Conservation (phyloP, 2,113 vertebrate genomes). For the Xenus cinereus region DNA sequence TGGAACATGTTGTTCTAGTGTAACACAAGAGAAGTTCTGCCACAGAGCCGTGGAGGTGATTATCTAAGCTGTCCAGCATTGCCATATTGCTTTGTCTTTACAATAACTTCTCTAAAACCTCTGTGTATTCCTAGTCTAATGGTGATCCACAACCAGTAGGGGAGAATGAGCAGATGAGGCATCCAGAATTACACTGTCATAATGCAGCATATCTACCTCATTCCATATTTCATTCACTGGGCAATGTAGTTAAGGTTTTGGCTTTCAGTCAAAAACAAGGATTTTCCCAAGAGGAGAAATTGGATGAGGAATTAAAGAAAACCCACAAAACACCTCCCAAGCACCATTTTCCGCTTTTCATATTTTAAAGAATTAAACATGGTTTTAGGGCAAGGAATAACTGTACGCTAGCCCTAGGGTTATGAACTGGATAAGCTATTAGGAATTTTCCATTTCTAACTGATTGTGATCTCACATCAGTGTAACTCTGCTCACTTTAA, state of each 20-base stretch:
- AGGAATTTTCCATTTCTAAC: slow-evolving; percentile 63
- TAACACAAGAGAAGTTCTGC: not conserved
- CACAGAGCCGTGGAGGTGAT: not conserved
- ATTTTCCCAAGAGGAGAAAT: slow-evolving; percentile 22
- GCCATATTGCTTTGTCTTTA: not conserved
- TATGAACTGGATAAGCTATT: slow-evolving; percentile 58
- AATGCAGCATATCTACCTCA: not conserved
- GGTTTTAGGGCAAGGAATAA: slow-evolving; percentile 17
- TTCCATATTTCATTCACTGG: not conserved
- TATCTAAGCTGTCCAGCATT: not conserved
- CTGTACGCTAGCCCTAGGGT: slow-evolving; percentile 7
- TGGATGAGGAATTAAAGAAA: slow-evolving; percentile 7
- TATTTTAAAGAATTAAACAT: slow-evolving; percentile 12
- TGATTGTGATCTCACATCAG: slow-evolving; percentile 58
- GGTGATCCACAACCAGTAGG: not conserved
- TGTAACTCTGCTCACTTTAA: slow-evolving; percentile 57
- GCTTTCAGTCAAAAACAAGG: not conserved
- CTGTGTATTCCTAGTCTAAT: not conserved
- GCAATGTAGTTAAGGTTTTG: not conserved
- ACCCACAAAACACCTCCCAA: not conserved
- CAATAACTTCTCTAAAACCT: not conserved
- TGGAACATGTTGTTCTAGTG: not conserved
- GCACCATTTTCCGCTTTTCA: not conserved
- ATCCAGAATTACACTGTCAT: not conserved
- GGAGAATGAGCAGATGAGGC: not conserved